Evolutionary conservation across 1,140 invertebrate genomes (phyloP), one percentile per base, ranked within the genome.

Genomic region (Lasaia peninsularis): DNA sequence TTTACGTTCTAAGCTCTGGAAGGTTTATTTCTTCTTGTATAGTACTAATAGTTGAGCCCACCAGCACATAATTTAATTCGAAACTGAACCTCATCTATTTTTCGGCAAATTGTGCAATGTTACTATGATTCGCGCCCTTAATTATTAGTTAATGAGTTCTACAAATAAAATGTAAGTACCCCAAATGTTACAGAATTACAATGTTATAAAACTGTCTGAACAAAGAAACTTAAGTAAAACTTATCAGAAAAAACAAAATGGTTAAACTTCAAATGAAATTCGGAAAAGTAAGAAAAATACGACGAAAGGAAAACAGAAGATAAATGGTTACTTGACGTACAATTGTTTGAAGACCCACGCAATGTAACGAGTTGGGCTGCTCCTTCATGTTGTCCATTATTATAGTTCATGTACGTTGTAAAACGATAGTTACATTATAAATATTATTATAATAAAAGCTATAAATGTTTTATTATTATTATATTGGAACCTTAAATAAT

Each of bases 271-370:
- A 8, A 37, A 37, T 37, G 35, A 16, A 37, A 16, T 18, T 40
- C 9, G 16, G 37, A 16, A 18, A 44, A 44, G 37, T 14, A 44
- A 44, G 37, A 44, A 44, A 44, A 44, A 44, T 0, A 18, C 14
- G 8, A 20, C 2, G 8, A 44, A n/a, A 14, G 16, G 18, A 11
- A 44, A 44, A 44, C 37, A 44, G 1, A 44, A 44, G 37, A 44
- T 44, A 44, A 44, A 44, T 44, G 37, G 12, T 28, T 28, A 44
- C 37, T 44, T 18, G 37, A 44, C 37, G 16, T 20, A 18, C 37
- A 16, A 44, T 16, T 44, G 8, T 18, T 44, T 18, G 37, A 44
- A 14, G 37, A 9, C 16, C n/a, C 14, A 44, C 37, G 18, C 2
- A 44, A 28, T 7, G 1, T 20, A 44, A 44, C 18, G 37, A 44